These are phyloP conservation scores for Clarias batrachus DNA, from an alignment of 2,113 vertebrate genomes.

Conservation along the genomic window DNA sequence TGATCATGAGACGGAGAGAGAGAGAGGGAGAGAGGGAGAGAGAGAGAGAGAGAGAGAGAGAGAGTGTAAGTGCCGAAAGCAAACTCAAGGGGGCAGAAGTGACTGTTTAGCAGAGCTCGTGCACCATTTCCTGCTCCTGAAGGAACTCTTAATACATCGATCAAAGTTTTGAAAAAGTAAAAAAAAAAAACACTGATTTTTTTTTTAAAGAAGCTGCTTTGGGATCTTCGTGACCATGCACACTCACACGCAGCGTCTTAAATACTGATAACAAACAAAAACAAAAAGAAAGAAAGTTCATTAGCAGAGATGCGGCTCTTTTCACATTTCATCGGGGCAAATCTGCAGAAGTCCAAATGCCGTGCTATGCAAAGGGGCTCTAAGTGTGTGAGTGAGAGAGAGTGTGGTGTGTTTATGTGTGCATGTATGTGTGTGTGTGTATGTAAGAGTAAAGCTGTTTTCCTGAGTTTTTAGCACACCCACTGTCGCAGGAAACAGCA, in stretches of 20 bases:
- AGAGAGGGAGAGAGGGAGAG: background rate
- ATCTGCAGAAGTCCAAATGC: conserved; percentile 52
- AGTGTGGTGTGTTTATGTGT: conserved; percentile 50
- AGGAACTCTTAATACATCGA: background rate
- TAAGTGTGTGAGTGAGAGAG: conserved; percentile 13
- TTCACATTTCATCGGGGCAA: conserved; percentile 69
- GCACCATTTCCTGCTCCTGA: conserved; percentile 23
- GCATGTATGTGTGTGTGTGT: conserved; percentile 22
- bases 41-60: background rate
- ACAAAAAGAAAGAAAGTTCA: conserved; percentile 30
- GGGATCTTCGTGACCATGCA: conserved; percentile 36
- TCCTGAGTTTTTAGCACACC: conserved; percentile 76
- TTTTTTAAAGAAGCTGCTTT: conserved; percentile 45
- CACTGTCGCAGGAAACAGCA: conserved; percentile 73
- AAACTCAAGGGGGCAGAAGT: background rate
- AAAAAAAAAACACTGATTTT: conserved; percentile 49
- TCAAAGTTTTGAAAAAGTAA: background rate
- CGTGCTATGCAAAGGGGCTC: conserved; percentile 64
- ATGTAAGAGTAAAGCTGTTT: conserved; percentile 61
- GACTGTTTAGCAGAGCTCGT: conserved; percentile 8
- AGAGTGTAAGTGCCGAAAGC: conserved; percentile 7
- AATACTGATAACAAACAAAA: conserved; percentile 64
- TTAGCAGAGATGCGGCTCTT: conserved; percentile 54
- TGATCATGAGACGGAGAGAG: background rate
- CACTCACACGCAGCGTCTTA: conserved; percentile 52